Evolutionary conservation across 2,797 vertebrate species (phyloP).

Genomic region (Sebastes minor): DNA sequence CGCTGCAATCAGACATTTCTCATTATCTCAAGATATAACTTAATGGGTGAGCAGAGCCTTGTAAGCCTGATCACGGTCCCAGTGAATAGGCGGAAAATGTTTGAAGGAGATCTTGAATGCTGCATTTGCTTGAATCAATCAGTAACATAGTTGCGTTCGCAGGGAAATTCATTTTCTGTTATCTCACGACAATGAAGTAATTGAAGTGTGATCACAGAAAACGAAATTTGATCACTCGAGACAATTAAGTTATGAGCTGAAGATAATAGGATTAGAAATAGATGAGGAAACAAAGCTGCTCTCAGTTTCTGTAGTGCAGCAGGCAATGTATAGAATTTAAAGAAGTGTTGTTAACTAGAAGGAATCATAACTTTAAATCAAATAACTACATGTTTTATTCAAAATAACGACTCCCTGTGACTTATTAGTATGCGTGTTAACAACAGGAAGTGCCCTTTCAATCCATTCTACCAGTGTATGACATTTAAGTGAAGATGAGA

Average conservation of each 20-base stretch:
- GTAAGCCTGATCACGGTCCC: neutral
- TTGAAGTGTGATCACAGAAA: constrained; percentile 60
- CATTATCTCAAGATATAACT: constrained; percentile 28
- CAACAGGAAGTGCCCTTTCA: constrained; percentile 35
- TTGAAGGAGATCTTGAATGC: constrained; percentile 26
- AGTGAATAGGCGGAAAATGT: neutral
- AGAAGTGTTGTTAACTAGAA: neutral
- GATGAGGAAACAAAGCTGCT: constrained; percentile 14
- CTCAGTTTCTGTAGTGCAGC: neutral
- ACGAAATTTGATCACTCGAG: constrained; percentile 41
- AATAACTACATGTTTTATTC: neutral
- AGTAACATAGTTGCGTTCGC: neutral
- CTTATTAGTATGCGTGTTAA: constrained; percentile 2
- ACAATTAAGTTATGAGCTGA: constrained; percentile 47
- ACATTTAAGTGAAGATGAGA: constrained; percentile 24
- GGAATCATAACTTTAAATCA: neutral
- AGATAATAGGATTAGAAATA: constrained; percentile 31
- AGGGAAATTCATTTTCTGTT: constrained; percentile 33
- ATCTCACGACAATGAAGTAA: constrained; percentile 51
- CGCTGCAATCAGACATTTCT: constrained; percentile 7
- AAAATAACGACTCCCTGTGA: neutral
- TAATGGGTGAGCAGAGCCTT: neutral
- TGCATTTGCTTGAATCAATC: constrained; percentile 44
- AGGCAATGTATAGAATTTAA: neutral
- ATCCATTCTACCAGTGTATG: constrained; percentile 34